A percentile compares a stretch with the other conserved stretches of the same genome.
Evolutionary conservation across 2,888 invertebrate genomes (phyloP).

Genomic region (Troglohyphantes excavatus): DNA sequence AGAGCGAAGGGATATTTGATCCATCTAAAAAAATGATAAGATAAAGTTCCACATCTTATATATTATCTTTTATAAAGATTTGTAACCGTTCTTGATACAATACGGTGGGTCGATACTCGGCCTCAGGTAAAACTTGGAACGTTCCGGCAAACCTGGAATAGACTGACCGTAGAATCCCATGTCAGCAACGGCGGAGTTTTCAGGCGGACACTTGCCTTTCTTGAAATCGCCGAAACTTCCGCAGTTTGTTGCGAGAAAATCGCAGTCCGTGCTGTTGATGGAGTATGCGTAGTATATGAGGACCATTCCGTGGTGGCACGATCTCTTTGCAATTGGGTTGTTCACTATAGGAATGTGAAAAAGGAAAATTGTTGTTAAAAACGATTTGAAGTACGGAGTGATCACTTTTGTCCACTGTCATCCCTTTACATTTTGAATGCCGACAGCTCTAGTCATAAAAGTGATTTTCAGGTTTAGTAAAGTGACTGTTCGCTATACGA

Average conservation of each 20-base stretch:
- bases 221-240: background rate
- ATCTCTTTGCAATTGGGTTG: background rate
- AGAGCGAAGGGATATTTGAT: no score
- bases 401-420: background rate
- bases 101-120: background rate
- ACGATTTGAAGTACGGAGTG: background rate
- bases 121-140: slow-evolving; percentile 26
- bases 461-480: no score
- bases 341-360: slow-evolving; percentile 17
- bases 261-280: background rate
- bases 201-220: background rate
- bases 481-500: no score
- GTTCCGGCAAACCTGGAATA: background rate
- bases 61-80: no score
- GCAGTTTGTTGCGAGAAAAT: background rate
- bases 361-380: background rate
- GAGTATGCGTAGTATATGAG: background rate
- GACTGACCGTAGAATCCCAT: background rate
- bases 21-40: no score
- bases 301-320: background rate
- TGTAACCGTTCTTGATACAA: slow-evolving; percentile 16
- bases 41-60: no score
- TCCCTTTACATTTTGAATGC: background rate
- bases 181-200: background rate
- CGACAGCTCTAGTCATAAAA: no score